Conservation (phyloP, 2,797 vertebrate genomes). For the Oceanodroma leucorhoa region DNA sequence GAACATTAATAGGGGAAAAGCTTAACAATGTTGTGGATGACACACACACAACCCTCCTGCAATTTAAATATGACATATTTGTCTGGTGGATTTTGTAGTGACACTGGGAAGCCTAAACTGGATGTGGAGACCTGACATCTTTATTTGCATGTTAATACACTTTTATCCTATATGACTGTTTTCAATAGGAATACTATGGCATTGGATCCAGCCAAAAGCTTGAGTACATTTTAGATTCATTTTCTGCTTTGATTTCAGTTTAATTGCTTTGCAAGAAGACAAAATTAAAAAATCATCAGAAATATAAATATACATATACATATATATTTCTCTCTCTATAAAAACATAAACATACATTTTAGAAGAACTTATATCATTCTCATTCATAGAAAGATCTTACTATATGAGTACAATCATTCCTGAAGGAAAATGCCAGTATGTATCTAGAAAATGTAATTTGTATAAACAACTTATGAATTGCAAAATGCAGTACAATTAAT, state of each 20-base stretch:
- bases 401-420: background rate
- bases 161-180: background rate
- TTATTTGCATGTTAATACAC: background rate
- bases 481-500: background rate
- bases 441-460: background rate
- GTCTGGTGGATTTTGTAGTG: background rate
- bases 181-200: background rate
- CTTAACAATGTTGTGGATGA: background rate
- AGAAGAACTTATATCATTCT: background rate
- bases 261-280: background rate
- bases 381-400: background rate
- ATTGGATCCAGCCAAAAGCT: background rate
- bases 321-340: background rate
- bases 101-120: background rate
- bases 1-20: background rate
- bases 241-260: background rate
- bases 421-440: background rate
- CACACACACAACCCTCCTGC: fast-evolving
- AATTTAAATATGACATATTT: background rate
- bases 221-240: background rate
- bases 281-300: background rate
- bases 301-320: background rate
- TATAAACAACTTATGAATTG: background rate
- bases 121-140: background rate
- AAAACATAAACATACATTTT: background rate